A percentile compares a stretch with the other conserved stretches of the same genome.
phyloP scores from a whole-genome alignment of 2,113 vertebrate species.

The Tachuris rubrigastra region DNA sequence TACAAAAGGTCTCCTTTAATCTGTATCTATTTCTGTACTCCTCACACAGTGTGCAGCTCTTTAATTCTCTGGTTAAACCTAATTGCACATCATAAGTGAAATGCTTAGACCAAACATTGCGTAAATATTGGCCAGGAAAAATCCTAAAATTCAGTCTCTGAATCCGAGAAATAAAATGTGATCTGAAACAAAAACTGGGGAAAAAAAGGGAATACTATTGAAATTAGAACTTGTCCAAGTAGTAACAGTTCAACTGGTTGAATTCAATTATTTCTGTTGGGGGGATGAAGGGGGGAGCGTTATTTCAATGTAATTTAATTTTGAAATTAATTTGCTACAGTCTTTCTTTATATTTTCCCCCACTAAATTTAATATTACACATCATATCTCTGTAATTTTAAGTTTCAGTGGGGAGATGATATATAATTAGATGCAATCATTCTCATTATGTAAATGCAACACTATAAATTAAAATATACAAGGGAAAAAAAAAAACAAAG shows the following conservation, averaged over 20 bases:
- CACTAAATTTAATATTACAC: neutral
- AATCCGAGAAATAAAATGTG: neutral
- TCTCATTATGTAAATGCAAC: slow-evolving; percentile 26
- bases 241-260: neutral
- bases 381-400: slow-evolving; percentile 53
- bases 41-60: neutral
- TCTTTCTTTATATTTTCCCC: neutral
- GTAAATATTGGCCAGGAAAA: neutral
- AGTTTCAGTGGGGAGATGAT: slow-evolving; percentile 30
- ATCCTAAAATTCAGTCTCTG: neutral
- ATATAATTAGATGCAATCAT: slow-evolving; percentile 45
- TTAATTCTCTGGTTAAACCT: slow-evolving; percentile 13
- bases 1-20: slow-evolving; percentile 23
- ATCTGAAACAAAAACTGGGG: neutral
- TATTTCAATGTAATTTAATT: neutral
- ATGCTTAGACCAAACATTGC: neutral
- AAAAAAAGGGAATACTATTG: neutral
- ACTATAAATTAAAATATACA: slow-evolving; percentile 18
- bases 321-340: neutral
- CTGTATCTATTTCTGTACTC: neutral
- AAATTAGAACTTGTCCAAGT: neutral
- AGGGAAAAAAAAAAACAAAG: neutral
- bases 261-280: neutral
- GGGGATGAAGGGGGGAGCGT: too few relatives aligned
- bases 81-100: slow-evolving; percentile 12